These are phyloP conservation scores for Agrochola circellaris DNA, from an alignment of 2,888 invertebrate genomes.

Conservation along the genomic window DNA sequence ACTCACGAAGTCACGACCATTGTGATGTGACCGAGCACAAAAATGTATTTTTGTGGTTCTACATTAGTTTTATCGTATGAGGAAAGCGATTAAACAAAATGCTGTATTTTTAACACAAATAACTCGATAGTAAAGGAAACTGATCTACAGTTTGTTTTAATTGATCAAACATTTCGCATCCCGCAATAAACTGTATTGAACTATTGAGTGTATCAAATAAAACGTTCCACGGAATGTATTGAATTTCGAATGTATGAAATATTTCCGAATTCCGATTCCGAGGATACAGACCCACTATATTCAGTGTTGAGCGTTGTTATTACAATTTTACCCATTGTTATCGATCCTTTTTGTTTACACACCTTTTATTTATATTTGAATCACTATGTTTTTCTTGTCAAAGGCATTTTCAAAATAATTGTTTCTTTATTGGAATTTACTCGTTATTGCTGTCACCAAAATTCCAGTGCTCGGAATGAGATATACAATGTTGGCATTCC, in stretches of 20 bases:
- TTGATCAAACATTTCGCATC: neutral
- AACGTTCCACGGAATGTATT: neutral
- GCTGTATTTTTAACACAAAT: neutral
- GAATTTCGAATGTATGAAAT: conserved; percentile 1
- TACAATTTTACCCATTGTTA: neutral
- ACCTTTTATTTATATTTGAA: conserved; percentile 34
- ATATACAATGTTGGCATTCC: neutral
- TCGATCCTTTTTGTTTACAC: conserved; percentile 25
- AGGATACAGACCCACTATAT: neutral
- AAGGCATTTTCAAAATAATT: conserved; percentile 41
- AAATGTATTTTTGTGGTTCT: conserved; percentile 6
- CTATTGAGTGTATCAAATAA: neutral
- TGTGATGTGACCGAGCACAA: conserved; percentile 27
- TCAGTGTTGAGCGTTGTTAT: neutral
- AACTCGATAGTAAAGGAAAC: neutral
- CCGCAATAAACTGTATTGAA: neutral
- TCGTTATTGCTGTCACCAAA: neutral
- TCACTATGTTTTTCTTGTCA: conserved; percentile 11
- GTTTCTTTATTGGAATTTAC: neutral
- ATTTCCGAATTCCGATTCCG: conserved; percentile 2
- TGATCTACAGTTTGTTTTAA: neutral
- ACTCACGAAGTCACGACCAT: conserved; percentile 37
- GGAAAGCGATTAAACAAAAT: neutral
- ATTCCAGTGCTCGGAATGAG: neutral
- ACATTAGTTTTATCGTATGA: neutral